Conservation (phyloP, 2,888 invertebrate species). For the Drosophila paucipuncta region DNA sequence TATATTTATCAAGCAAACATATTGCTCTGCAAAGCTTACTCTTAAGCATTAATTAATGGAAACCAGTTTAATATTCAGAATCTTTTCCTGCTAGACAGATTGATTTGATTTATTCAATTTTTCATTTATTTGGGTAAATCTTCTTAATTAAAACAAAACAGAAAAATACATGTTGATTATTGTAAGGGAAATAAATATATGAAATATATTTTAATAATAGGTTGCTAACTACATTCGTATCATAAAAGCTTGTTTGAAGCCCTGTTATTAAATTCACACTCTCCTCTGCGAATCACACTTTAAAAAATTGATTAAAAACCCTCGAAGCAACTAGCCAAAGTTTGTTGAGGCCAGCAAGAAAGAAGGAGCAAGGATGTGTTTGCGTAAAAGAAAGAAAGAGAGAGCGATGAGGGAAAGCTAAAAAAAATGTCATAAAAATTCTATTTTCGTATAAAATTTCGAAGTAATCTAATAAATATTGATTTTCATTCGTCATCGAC, state of each 20-base stretch:
- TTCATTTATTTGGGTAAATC: not conserved
- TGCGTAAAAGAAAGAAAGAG: constrained; percentile 14
- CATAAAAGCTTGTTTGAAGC: not conserved
- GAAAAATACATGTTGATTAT: too few relatives aligned
- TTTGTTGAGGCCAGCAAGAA: constrained; percentile 30
- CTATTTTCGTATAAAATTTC: constrained; percentile 77
- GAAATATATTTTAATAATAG: too few relatives aligned
- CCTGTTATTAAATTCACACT: constrained; percentile 7
- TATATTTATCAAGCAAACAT: not conserved
- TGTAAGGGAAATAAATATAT: not conserved
- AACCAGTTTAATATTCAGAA: not conserved
- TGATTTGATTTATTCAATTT: not conserved
- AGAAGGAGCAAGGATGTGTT: not conserved
- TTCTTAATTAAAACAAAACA: not conserved
- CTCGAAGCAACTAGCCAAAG: constrained; percentile 52
- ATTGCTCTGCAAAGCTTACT: not conserved
- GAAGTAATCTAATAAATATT: constrained; percentile 84
- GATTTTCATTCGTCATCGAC: constrained; percentile 84
- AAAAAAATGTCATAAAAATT: constrained; percentile 74
- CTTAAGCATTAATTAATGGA: not conserved
- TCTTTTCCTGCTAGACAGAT: not conserved
- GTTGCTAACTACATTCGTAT: not conserved
- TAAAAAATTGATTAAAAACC: constrained; percentile 58
- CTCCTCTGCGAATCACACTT: constrained; percentile 2
- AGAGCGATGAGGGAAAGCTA: constrained; percentile 18